Percentiles rank a stretch among this genome's conserved stretches.
phyloP scores from a whole-genome alignment of 2,888 invertebrate genomes.

The Argyra leucocephala region DNA sequence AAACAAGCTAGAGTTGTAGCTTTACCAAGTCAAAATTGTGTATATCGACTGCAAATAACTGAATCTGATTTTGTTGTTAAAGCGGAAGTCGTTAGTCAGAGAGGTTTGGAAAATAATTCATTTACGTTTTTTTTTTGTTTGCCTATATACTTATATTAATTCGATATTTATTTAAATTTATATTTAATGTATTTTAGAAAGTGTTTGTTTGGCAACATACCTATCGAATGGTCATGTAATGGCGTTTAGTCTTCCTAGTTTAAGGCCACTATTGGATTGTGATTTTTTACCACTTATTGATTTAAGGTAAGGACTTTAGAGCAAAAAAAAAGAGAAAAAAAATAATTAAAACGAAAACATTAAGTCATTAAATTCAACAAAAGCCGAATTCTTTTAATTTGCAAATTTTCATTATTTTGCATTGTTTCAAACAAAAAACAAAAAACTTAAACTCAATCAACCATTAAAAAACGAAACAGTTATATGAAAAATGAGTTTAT shows the following conservation, averaged over 20 bases:
- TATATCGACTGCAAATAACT: conserved; percentile 84
- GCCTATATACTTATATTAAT: background rate
- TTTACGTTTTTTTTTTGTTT: conserved; percentile 7
- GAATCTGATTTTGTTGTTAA: conserved; percentile 89
- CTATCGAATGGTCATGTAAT: conserved; percentile 87
- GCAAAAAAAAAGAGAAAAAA: background rate
- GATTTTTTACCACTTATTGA: conserved; percentile 91
- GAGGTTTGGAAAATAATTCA: conserved; percentile 51
- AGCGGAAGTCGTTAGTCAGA: conserved; percentile 84
- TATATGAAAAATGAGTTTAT: background rate
- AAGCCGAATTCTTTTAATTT: background rate
- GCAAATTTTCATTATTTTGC: background rate
- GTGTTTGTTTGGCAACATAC: conserved; percentile 89
- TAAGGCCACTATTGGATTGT: conserved; percentile 82
- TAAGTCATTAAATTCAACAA: background rate
- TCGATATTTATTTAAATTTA: conserved; percentile 28
- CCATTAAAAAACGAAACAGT: background rate
- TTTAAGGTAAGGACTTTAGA: conserved; percentile 59
- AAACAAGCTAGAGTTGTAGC: conserved; percentile 91
- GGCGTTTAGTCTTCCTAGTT: conserved; percentile 90
- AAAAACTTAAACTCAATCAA: background rate
- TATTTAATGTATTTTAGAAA: conserved; percentile 54
- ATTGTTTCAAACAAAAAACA: background rate
- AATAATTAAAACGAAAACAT: background rate
- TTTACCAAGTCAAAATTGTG: conserved; percentile 89